These are phyloP conservation scores for Anagyrus pseudococci DNA, from an alignment of 2,888 invertebrate genomes.

Conservation along the genomic window DNA sequence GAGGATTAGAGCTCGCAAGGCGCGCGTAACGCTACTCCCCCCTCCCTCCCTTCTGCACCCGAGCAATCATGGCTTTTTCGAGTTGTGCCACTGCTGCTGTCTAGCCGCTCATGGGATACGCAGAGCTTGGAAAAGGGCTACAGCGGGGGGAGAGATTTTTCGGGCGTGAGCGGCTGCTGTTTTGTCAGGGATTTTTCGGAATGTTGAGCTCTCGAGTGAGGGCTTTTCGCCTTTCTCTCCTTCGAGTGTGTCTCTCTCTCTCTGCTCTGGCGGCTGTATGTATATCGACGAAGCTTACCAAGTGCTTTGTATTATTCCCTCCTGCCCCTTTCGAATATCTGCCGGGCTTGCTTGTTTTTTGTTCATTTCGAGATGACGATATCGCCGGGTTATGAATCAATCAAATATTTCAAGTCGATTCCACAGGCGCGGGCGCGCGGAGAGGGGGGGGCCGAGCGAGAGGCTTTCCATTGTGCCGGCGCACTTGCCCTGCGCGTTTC, in stretches of 20 bases:
- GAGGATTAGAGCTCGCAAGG: not conserved
- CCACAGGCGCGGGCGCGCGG: not conserved
- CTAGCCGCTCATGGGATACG: too few species aligned
- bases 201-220: slow-evolving; percentile 12
- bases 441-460: too few species aligned
- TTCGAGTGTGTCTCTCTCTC: not conserved
- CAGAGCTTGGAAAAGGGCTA: too few species aligned
- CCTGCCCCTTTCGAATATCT: too few species aligned
- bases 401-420: not conserved
- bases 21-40: too few species aligned
- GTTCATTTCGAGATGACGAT: too few species aligned
- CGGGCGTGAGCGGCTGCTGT: slow-evolving; percentile 12
- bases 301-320: too few species aligned
- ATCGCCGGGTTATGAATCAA: too few species aligned
- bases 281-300: too few species aligned
- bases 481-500: slow-evolving; percentile 8
- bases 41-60: too few species aligned
- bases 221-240: not conserved
- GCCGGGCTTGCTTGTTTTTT: too few species aligned
- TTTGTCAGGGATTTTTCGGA: slow-evolving; percentile 17
- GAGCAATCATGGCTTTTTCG: slow-evolving; percentile 7
- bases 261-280: not conserved
- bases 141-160: slow-evolving; percentile 21
- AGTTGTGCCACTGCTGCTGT: too few species aligned
- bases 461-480: not conserved